phyloP scores from a whole-genome alignment of 2,888 invertebrate species.

The Tromatobia lineatoria region DNA sequence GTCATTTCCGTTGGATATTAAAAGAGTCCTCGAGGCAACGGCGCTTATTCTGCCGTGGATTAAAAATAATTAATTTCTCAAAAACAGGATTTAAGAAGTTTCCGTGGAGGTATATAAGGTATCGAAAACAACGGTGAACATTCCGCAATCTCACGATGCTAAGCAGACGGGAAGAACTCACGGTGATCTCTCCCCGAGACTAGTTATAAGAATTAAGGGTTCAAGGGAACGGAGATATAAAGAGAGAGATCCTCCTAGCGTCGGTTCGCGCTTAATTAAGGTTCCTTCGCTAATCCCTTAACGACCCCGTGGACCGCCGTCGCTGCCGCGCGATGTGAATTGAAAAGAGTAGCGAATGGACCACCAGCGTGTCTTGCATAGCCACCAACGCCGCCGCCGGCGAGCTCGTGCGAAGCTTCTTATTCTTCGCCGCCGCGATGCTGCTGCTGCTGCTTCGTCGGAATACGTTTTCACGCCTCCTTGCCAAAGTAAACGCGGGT shows the following conservation, averaged over 20 bases:
- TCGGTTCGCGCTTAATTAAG: conserved; percentile 69
- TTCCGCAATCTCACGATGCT: conserved; percentile 10
- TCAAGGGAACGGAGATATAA: conserved; percentile 19
- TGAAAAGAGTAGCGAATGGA: conserved; percentile 63
- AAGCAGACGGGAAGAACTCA: conserved; percentile 27
- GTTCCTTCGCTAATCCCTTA: conserved; percentile 70
- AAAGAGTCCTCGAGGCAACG: background rate
- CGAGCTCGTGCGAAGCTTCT: conserved; percentile 47
- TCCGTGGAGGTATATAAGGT: no score
- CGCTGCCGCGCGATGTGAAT: conserved; percentile 61
- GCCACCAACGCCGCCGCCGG: conserved; percentile 53
- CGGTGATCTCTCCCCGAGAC: conserved; percentile 1
- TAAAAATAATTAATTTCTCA: background rate
- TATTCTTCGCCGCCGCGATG: conserved; percentile 55
- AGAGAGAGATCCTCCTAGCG: conserved; percentile 46
- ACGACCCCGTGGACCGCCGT: conserved; percentile 64
- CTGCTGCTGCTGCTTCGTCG: conserved; percentile 65
- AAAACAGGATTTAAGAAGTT: background rate
- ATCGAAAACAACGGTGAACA: background rate
- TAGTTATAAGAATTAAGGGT: conserved; percentile 37
- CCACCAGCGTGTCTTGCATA: conserved; percentile 61
- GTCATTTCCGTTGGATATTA: background rate
- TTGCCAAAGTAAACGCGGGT: conserved; percentile 75
- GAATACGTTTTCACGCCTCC: conserved; percentile 76
- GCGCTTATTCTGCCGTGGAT: background rate